Evolutionary conservation across 2,797 vertebrate genomes (phyloP).

Genomic region (Ispidina picta): DNA sequence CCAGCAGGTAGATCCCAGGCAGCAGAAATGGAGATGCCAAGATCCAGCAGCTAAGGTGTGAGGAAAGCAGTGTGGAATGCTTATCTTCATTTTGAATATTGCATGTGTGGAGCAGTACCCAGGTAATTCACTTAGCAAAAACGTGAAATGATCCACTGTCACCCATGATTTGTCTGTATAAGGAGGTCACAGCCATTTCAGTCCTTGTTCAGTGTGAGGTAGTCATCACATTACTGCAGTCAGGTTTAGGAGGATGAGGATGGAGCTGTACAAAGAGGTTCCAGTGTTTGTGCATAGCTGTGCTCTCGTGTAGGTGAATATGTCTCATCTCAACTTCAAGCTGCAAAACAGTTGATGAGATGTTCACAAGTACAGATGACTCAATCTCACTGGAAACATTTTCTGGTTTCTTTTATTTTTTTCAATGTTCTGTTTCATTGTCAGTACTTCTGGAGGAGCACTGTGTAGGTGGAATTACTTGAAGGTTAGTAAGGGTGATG

Average conservation of each 20-base stretch:
- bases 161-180: not conserved
- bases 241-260: not conserved
- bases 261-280: rapidly evolving
- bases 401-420: not conserved
- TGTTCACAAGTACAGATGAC: constrained; percentile 16
- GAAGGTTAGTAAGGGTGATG: constrained; percentile 64
- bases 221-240: not conserved
- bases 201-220: not conserved
- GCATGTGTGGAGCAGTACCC: not conserved
- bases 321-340: not conserved
- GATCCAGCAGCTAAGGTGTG: not conserved
- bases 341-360: not conserved
- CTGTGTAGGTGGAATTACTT: constrained; percentile 63
- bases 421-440: not conserved
- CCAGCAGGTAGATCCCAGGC: not conserved
- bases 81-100: not conserved
- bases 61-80: not conserved
- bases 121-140: not conserved
- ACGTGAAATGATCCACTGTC: not conserved
- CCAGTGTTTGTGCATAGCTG: not conserved
- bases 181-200: not conserved
- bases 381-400: constrained; percentile 35
- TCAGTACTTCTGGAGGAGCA: constrained; percentile 7
- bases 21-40: not conserved
- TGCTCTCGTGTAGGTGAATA: not conserved